Evolutionary conservation across 2,113 vertebrate species (phyloP).

Genomic region (Toxostoma redivivum): DNA sequence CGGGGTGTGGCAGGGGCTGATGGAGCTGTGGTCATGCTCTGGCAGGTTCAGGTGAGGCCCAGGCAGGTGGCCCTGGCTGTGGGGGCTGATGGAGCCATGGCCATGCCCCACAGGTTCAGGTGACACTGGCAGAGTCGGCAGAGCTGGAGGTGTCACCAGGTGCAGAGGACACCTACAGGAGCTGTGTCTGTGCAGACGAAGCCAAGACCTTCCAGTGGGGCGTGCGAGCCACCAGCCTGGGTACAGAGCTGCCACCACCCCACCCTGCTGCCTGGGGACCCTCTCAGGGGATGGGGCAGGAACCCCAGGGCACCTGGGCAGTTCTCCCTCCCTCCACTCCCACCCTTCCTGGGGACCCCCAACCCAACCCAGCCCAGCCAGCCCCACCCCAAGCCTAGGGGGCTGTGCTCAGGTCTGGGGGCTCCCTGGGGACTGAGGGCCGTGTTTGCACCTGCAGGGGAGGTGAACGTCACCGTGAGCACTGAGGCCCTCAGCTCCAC

Average conservation of each 20-base stretch:
- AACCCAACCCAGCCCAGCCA: background rate
- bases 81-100: background rate
- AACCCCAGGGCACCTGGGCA: background rate
- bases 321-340: fast-evolving
- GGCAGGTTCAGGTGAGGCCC: background rate
- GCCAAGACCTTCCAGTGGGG: slow-evolving; percentile 26
- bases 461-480: slow-evolving; percentile 22
- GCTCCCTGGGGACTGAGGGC: background rate
- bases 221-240: background rate
- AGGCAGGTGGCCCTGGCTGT: background rate
- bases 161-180: fast-evolving
- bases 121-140: fast-evolving
- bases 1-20: background rate
- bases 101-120: fast-evolving
- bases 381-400: background rate
- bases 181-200: background rate
- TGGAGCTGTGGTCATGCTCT: fast-evolving
- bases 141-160: background rate
- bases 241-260: background rate
- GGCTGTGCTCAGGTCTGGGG: background rate
- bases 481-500: background rate
- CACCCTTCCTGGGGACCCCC: background rate
- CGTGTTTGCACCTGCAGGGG: background rate
- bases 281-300: background rate
- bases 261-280: background rate